Base-by-base conservation (phyloP, 2,113 vertebrate species). In the Paradisaea rubra region DNA sequence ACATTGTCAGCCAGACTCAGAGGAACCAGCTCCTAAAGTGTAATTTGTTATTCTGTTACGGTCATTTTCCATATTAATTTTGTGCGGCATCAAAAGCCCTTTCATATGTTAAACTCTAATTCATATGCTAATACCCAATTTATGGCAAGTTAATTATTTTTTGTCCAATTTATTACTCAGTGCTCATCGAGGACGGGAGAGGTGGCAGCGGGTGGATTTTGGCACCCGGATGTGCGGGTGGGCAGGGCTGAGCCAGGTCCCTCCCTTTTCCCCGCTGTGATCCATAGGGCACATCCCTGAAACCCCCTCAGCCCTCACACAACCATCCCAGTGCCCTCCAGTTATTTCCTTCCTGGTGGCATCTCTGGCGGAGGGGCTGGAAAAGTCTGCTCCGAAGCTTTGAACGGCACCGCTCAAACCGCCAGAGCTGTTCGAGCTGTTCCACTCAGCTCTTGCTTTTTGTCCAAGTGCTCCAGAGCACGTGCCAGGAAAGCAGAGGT, bases 21-120 rank as follows among this genome's bases (percentile, higher is more conserved):
- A 6, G 50, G 87, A 88, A 54, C 79, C 47, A 30, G 4, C 69
- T 92, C 90, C 45, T 74, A 4, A 63, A 82, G 41, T 45, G 35
- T 20, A 49, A 95, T 93, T 97, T 96, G 92, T 95, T 91, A 90
- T 83, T 95, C 95, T n/a, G 92, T 81, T 95, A 87, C 15, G 91
- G 92, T 95, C 95, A 93, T 94, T 97, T 89, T 94, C 93, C 49
- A 6, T 72, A 94, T 95, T 94, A 92, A 94, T 95, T 96, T 95
- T 86, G 84, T 81, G 52, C 2, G 0, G 91, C 94, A 94, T 95
- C 95, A 96, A 97, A 97, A 97, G 93, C 81, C 94, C 91, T 98
- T 98, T 98, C 96, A 97, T 97, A 97, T 97, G 97, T 94, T 97
- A 98, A 98, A 95, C 77, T 64, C 78, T 61, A 92, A 97, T 97